Conservation (phyloP, 2,888 invertebrate species). For the Drosophila mayaguana region DNA sequence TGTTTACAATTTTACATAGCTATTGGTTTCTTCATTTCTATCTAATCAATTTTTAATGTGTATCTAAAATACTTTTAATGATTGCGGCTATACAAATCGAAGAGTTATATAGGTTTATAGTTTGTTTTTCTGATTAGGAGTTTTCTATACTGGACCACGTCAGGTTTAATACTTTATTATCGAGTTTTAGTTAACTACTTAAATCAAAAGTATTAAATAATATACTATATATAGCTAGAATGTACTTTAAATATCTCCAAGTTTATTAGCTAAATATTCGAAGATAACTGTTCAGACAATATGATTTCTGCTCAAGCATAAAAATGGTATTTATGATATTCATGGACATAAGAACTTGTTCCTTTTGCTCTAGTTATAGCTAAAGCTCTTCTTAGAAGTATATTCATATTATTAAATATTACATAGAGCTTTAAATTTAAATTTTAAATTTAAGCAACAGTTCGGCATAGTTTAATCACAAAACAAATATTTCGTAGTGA, state of each 20-base stretch:
- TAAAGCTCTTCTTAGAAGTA: too few relatives aligned
- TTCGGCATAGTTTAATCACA: too few relatives aligned
- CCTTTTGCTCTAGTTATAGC: too few relatives aligned
- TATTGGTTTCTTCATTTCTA: slow-evolving; percentile 2
- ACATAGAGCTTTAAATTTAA: too few relatives aligned
- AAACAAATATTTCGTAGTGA: too few relatives aligned
- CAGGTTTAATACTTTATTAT: slow-evolving; percentile 20
- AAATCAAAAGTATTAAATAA: slow-evolving; percentile 22
- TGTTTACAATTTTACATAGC: slow-evolving; percentile 19
- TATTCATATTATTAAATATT: too few relatives aligned
- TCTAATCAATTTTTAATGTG: slow-evolving; percentile 10
- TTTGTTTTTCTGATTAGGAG: not conserved
- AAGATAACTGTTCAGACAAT: slow-evolving; percentile 3
- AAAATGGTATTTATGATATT: too few relatives aligned
- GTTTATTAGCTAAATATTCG: not conserved
- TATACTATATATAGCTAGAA: slow-evolving; percentile 7
- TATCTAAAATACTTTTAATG: slow-evolving; percentile 16
- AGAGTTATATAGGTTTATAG: not conserved
- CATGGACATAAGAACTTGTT: too few relatives aligned
- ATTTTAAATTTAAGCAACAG: too few relatives aligned
- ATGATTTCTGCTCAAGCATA: not conserved
- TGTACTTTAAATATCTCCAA: not conserved
- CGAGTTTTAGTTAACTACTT: slow-evolving; percentile 24
- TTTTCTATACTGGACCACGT: slow-evolving; percentile 20
- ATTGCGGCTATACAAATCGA: slow-evolving; percentile 9